A percentile compares a stretch with the other conserved stretches of the same genome.
These are phyloP conservation scores for Sitobion miscanthi DNA, from an alignment of 1,140 invertebrate species.

Conservation along the genomic window DNA sequence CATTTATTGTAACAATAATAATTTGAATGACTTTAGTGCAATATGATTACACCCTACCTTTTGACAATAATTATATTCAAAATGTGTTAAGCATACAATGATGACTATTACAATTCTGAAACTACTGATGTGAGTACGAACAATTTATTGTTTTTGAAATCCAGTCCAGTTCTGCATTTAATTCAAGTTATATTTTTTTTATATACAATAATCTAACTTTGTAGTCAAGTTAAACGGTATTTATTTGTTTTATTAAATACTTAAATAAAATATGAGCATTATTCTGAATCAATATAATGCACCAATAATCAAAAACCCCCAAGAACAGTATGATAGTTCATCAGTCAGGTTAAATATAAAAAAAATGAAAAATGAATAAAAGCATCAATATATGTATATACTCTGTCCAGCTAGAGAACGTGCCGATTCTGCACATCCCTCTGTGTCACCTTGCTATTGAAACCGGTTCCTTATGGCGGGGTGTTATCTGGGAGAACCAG, in stretches of 20 bases:
- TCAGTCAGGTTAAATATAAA: too few species aligned
- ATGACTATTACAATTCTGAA: neutral
- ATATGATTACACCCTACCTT: neutral
- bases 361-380: too few species aligned
- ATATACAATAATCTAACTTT: neutral
- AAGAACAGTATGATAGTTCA: too few species aligned
- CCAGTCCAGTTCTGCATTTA: neutral
- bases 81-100: neutral
- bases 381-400: too few species aligned
- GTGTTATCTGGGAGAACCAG: too few species aligned
- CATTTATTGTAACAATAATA: neutral
- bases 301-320: too few species aligned
- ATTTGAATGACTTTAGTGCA: neutral
- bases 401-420: too few species aligned
- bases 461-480: too few species aligned
- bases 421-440: too few species aligned
- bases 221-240: neutral
- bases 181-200: neutral
- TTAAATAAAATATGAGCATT: neutral
- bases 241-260: neutral
- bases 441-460: too few species aligned
- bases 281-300: too few species aligned
- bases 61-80: neutral
- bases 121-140: neutral
- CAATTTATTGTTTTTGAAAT: neutral